Evolutionary conservation across 2,113 vertebrate genomes (phyloP), one percentile per base, ranked within the genome.

Genomic region (Trachemys scripta): DNA sequence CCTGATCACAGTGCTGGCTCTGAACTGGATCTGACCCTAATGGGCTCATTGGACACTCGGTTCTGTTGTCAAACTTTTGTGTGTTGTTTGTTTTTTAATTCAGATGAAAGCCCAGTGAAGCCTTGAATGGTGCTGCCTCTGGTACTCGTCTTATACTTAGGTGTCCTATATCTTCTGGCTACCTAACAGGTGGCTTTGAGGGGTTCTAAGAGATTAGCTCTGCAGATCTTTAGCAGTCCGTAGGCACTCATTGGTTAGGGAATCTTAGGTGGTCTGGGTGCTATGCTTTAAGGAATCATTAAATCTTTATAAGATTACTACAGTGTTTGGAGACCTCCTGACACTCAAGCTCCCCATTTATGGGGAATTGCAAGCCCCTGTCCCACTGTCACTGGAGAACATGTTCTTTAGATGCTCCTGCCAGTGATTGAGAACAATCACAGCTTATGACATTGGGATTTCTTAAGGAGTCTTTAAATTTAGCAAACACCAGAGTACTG

Each of bases 171-270:
- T 96, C 87, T 93, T 87, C 87, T 96, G 95, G 83, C 94, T 97
- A 87, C 96, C 97, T 97, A 97, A 97, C 97, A 97, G 97, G 97
- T 97, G 97, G 97, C 96, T 97, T 97, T 96, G 90, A 95, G 96
- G 87, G 89, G 94, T 94, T 97, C 86, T 94, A 72, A 86, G 94
- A 96, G 95, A 97, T 97, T 95, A 97, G 92, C 93, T 93, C 56
- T 92, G 92, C 85, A 86, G 95, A 84, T 95, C 90, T 88, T 62
- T 91, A 57, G 8, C 45, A 38, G 82, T 92, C 81, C 49, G 54
- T 89, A 80, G 87, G 91, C 90, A 76, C 87, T 95, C 42, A 53
- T 82, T 81, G 87, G 75, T 0, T 1, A 78, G 81, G 88, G 82
- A 96, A 90, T 95, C 93, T 93, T 87, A 90, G 93, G 12, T 31